phyloP scores from a whole-genome alignment of 2,113 vertebrate genomes.

The Strix aluco region DNA sequence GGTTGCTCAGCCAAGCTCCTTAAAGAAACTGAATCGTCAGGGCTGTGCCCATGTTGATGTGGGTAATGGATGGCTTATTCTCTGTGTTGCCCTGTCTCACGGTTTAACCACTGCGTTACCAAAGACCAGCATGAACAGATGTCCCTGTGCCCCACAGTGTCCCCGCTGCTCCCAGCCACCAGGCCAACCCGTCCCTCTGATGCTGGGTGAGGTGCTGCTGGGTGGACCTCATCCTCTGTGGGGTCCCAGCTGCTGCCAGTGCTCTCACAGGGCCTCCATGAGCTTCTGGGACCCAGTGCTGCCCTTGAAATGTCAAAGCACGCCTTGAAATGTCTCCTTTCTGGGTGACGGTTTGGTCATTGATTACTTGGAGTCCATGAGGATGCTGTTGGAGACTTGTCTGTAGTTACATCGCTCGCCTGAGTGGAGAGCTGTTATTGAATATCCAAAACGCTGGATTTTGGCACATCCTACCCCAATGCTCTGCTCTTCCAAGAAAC shows the following conservation, averaged over 20 bases:
- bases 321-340: neutral
- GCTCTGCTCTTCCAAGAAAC: neutral
- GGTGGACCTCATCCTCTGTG: neutral
- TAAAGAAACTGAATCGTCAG: neutral
- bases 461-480: neutral
- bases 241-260: neutral
- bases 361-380: no score
- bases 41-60: neutral
- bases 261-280: neutral
- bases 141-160: neutral
- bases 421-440: neutral
- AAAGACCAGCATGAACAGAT: neutral
- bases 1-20: neutral
- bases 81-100: fast-evolving
- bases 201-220: neutral
- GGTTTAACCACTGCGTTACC: neutral
- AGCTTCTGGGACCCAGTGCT: neutral
- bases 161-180: neutral
- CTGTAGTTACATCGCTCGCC: neutral
- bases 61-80: neutral
- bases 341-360: neutral
- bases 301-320: neutral
- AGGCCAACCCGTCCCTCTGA: neutral
- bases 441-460: neutral
- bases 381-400: neutral